Evolutionary conservation across 2,888 invertebrate species (phyloP), one percentile per base, ranked within the genome.

Genomic region (Piscicola geometra): DNA sequence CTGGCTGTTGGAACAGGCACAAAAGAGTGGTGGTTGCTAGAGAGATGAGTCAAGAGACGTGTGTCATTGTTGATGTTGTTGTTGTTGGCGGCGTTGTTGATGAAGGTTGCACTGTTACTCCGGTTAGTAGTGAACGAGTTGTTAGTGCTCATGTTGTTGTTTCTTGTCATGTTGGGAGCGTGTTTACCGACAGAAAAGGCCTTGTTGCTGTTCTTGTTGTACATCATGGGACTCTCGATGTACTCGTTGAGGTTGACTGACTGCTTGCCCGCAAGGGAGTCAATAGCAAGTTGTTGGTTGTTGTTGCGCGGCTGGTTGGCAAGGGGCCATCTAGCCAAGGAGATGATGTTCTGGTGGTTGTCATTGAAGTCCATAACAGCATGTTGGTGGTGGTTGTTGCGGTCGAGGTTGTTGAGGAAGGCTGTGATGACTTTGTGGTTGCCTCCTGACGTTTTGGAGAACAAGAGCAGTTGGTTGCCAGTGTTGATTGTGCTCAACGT

Each of bases 311-410:
- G 64, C 32, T 67, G 32, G 33, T 76, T 68, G 9, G 76, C 36
- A 32, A 76, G 74, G 1, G 76, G 76, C 76, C 76, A 76, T 33
- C 75, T 75, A 30, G 76, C 73, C 21, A 76, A 70, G 25, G 76
- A 68, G 28, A 76, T 68, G 36, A 76, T 68, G 32, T n/a, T 74
- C 33, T 52, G 74, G 32, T 32, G 75, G 52, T 1, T 50, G 72
- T n/a, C 33, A n/a, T 35, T 36, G 50, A n/a, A 52, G 41, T 30
- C 28, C n/a, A 32, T 25, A 67, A 25, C 9, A 21, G 47, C 9
- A 74, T 15, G 28, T 35, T 9, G 41, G 5, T 5, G n/a, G 28
- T 52, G 56, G 32, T 50, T n/a, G 21, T 28, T 56, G 25, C 64
- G 60, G 15, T 73, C 73, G 5, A 36, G 70, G 25, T 70, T 35